A percentile compares a stretch with the other conserved stretches of the same genome.
Evolutionary conservation across 35 echinoderm and acorn worm species (phyloP).

Genomic region (Acanthaster planci): DNA sequence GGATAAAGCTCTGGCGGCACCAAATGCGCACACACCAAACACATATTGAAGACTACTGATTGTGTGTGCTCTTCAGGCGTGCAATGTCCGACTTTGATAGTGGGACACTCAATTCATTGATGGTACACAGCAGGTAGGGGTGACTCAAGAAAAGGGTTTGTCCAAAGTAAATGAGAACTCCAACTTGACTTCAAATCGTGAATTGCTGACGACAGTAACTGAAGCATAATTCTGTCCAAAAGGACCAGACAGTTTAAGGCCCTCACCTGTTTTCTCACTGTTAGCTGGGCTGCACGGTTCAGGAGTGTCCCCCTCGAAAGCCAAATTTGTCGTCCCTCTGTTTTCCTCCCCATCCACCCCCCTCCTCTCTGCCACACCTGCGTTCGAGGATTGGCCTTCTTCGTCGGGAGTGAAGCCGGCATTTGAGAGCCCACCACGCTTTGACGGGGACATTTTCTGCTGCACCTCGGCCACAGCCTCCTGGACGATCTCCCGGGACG

Average conservation of each 20-base stretch:
- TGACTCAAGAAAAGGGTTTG: no score
- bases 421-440: neutral
- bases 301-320: neutral
- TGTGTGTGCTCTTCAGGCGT: no score
- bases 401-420: neutral
- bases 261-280: neutral
- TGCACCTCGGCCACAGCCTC: neutral
- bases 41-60: no score
- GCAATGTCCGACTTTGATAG: no score
- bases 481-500: neutral
- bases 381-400: neutral
- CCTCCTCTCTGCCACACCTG: neutral
- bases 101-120: no score
- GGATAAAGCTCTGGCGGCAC: no score
- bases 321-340: neutral
- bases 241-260: neutral
- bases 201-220: no score
- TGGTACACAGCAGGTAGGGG: no score
- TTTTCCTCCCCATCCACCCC: neutral
- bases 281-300: neutral
- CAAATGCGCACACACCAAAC: no score
- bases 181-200: no score
- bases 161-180: no score
- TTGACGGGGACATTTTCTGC: no score
- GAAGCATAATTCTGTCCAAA: neutral